These are phyloP conservation scores for Polymixis lichenea DNA, from an alignment of 2,888 invertebrate genomes.

Conservation along the genomic window DNA sequence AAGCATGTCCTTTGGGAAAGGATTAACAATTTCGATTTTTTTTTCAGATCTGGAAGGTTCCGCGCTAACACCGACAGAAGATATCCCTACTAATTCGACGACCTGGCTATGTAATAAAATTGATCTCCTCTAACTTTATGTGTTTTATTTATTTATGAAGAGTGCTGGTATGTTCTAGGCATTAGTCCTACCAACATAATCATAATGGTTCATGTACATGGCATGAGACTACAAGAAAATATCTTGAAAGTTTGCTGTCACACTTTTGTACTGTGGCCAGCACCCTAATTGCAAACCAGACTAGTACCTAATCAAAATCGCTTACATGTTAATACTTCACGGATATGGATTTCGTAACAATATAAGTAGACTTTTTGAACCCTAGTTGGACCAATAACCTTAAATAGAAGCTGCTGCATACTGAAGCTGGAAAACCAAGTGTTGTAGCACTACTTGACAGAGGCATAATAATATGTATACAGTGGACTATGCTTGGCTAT, in stretches of 20 bases:
- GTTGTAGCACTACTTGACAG: neutral
- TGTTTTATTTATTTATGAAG: constrained; percentile 3
- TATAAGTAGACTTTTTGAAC: no score
- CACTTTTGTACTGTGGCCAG: neutral
- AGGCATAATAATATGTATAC: neutral
- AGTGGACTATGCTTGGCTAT: no score
- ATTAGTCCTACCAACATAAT: neutral
- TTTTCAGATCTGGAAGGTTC: constrained; percentile 73
- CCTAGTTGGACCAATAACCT: neutral
- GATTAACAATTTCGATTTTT: constrained; percentile 13
- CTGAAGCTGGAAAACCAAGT: neutral
- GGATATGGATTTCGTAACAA: no score
- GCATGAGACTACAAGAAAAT: neutral
- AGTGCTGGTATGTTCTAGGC: neutral
- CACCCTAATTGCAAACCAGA: neutral
- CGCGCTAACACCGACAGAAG: constrained; percentile 69
- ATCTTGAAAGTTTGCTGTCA: neutral
- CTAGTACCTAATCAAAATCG: no score
- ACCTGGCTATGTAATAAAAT: constrained; percentile 60
- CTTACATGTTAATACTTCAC: neutral
- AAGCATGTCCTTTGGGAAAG: neutral
- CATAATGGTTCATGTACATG: no score
- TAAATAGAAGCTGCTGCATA: no score
- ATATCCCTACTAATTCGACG: constrained; percentile 63
- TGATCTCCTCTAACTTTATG: neutral